Base-by-base conservation (phyloP, 2,113 vertebrate genomes). In the Platanista minor region DNA sequence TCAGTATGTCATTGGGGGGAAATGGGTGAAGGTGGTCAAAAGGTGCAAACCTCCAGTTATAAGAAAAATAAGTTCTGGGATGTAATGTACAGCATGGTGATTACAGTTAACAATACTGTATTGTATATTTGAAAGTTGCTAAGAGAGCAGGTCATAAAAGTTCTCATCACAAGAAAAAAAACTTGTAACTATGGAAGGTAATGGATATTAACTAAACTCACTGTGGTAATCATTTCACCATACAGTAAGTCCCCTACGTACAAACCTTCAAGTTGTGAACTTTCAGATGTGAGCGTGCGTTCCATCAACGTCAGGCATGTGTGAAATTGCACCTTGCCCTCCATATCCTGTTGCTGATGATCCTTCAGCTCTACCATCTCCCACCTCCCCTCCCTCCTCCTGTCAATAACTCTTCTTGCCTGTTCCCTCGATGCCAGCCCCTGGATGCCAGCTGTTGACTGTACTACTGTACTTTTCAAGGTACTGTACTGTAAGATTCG, bases 361-460 rank as follows among this genome's bases (percentile, higher is more conserved):
- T 52, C 52, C 52, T 17, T 52, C 52, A 52, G 52, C 52, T 18
- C 52, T 52, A 15, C 15, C 15, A 17, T 52, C 15, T 52, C 52
- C 52, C 1, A 52, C 52, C 15, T 52, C 17, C 0, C 18, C 52
- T 2, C 5, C 1, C 52, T 52, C 52, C 5, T 52, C 15, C 52
- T 6, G 52, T 52, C 52, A 52, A 5, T 52, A 52, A 52, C 49
- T 52, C 49, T 52, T 52, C 49, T 18, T 52, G 52, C 5, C 15
- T 52, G 15, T 52, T 52, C 52, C 1, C 52, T 52, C 0, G 15
- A 52, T 17, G 52, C 52, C 52, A 52, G 52, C 1, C 52, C 15
- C 5, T 52, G 52, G 5, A 52, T 52, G 52, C 52, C 52, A 52
- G 15, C 52, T 52, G 52, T 17, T 52, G 52, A 6, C 52, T 52